These are phyloP conservation scores for Agrochola lota DNA, from an alignment of 2,888 invertebrate species.

Conservation along the genomic window DNA sequence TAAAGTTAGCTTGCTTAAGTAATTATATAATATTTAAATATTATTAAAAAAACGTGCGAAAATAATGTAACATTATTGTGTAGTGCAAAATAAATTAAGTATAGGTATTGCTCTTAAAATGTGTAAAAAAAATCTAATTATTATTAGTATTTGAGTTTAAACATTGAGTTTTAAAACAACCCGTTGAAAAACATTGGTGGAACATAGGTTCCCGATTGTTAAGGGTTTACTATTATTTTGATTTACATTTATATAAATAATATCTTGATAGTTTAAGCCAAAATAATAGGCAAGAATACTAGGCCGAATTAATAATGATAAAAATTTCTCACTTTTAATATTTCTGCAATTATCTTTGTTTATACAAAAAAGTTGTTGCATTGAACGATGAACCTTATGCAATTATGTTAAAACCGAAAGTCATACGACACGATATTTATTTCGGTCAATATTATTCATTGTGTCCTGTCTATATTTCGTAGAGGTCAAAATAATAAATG, in stretches of 20 bases:
- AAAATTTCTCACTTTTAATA: slow-evolving; percentile 19
- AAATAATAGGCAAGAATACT: slow-evolving; percentile 40
- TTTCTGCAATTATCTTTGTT: slow-evolving; percentile 26
- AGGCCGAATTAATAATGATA: slow-evolving; percentile 30
- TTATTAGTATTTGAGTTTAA: slow-evolving; percentile 4
- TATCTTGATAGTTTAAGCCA: slow-evolving; percentile 13
- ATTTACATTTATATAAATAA: slow-evolving; percentile 4
- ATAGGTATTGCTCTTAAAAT: slow-evolving; percentile 1
- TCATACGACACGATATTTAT: neutral
- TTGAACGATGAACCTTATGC: neutral
- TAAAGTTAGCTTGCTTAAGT: slow-evolving; percentile 18
- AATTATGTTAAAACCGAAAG: neutral
- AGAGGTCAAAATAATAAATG: neutral
- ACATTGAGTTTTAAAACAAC: slow-evolving; percentile 10
- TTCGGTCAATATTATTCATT: neutral
- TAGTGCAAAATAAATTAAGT: slow-evolving; percentile 34
- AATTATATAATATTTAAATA: slow-evolving; percentile 5
- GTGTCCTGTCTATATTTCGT: neutral
- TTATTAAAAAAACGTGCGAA: slow-evolving; percentile 12
- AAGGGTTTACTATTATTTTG: neutral
- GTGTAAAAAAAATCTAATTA: slow-evolving; percentile 3
- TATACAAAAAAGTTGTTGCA: neutral
- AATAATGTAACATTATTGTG: neutral
- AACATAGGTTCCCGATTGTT: neutral
- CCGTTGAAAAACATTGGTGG: slow-evolving; percentile 18